Base-by-base conservation (phyloP, 30 jellyfish, hydroid and myxozoan genomes). In the Hydractinia symbiolongicarpus region DNA sequence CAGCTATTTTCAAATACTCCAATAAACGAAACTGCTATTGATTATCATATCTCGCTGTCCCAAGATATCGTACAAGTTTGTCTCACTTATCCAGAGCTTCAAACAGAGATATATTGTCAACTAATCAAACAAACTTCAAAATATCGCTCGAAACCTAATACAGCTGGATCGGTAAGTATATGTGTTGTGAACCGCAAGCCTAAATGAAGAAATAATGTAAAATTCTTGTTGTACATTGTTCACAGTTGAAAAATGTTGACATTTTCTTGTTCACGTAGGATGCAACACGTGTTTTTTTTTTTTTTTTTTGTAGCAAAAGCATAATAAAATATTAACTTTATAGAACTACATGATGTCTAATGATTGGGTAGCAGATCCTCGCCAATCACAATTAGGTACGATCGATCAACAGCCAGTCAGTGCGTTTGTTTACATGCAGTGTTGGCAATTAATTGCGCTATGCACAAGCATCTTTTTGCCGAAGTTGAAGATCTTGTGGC, bases 81-180 rank as follows among this genome's bases (percentile, higher is more conserved):
- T 61, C 77, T 92, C 81, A 86, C 53, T 73, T 84, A 87, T 78
- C 82, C 95, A 9, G 98, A 92, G 66, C 89, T 92, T 58, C 98
- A 92, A 84, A 86, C 98, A 73, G 98, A 92, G 73, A 76, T 92
- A 55, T 92, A 87, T 72, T 92, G 98, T 76, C 98, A 92, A 83
- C 70, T 92, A 60, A 92, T 92, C 8, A 92, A 92, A 80, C 98
- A 92, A 71, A 92, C 98, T n/a, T 79, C 96, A 55, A 93, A 89
- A 76, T 71, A 57, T 17, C 87, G 90, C n/a, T 64, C 50, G 9
- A 81, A 74, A 62, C 82, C 77, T 5, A 30, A 71, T 7, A 54
- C 44, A 71, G 44, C 56, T 19, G 80, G 68, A 20, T 9, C 80
- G 74, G 74, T 64, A 58, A 11, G 69, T 58, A 64, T n/a, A 7